phyloP scores from a whole-genome alignment of 2,888 invertebrate species.

The Coelogynopora nodosa region DNA sequence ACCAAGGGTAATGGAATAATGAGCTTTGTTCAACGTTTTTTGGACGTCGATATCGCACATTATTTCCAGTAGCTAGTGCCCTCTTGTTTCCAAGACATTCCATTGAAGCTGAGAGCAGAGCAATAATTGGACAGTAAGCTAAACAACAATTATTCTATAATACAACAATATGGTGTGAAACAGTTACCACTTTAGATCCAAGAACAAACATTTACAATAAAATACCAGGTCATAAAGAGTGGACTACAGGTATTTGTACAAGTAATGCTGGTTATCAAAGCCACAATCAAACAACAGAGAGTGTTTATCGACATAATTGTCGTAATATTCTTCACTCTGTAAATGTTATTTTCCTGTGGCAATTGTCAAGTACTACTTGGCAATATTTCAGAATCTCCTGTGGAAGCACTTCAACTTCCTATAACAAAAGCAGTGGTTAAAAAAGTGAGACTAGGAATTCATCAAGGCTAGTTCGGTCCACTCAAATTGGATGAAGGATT shows the following conservation, averaged over 20 bases:
- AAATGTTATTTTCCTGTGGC: background rate
- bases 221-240: background rate
- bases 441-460: background rate
- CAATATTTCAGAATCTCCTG: background rate
- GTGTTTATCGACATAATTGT: background rate
- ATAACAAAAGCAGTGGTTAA: background rate
- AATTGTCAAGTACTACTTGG: background rate
- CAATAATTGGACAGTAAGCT: background rate
- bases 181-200: background rate
- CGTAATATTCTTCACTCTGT: background rate
- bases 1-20: background rate
- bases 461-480: no score
- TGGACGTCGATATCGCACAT: background rate
- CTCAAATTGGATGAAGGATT: no score
- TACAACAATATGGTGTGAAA: background rate
- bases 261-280: background rate
- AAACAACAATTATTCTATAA: background rate
- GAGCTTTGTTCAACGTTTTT: background rate
- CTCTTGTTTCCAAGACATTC: background rate
- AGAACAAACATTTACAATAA: background rate
- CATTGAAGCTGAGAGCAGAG: background rate
- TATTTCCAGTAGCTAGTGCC: background rate
- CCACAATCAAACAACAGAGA: background rate
- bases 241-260: background rate
- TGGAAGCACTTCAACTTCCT: background rate